phyloP scores from a whole-genome alignment of 2,888 invertebrate genomes.

The Amphipoea oculea region DNA sequence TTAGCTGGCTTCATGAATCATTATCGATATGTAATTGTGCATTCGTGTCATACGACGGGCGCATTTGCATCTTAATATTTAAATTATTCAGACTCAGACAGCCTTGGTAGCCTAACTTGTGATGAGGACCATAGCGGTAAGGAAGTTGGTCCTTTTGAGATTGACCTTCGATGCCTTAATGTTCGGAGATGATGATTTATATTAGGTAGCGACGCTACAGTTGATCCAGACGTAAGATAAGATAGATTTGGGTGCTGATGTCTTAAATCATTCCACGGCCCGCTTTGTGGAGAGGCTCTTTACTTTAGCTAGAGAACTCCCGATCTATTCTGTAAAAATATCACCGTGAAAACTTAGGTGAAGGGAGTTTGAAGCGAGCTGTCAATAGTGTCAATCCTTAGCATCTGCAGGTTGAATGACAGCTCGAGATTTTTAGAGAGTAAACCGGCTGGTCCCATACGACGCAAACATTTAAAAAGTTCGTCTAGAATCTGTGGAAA shows the following conservation, averaged over 20 bases:
- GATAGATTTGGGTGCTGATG: not conserved
- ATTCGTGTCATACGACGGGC: slow-evolving; percentile 57
- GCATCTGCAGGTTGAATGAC: not conserved
- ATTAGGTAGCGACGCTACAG: not conserved
- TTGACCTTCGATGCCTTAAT: slow-evolving; percentile 51
- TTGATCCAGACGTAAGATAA: slow-evolving; percentile 25
- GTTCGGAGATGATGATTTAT: slow-evolving; percentile 23
- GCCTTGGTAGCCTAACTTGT: slow-evolving; percentile 63
- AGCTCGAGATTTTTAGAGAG: not conserved
- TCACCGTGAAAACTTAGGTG: not conserved
- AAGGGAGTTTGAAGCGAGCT: not conserved
- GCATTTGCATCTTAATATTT: slow-evolving; percentile 64
- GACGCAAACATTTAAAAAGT: not conserved
- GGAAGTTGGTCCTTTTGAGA: slow-evolving; percentile 63
- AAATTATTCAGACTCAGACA: slow-evolving; percentile 52
- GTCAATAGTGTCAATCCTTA: not conserved
- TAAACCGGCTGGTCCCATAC: not conserved
- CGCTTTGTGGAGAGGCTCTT: not conserved
- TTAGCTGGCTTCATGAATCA: slow-evolving; percentile 50
- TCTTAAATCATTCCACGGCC: not conserved
- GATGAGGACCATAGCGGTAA: slow-evolving; percentile 51
- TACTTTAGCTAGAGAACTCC: too few relatives aligned
- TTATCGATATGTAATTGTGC: slow-evolving; percentile 54
- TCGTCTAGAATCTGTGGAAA: not conserved
- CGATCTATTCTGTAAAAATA: not conserved